phyloP scores from a whole-genome alignment of 2,888 invertebrate genomes.

The Eubasilissa splendida region DNA sequence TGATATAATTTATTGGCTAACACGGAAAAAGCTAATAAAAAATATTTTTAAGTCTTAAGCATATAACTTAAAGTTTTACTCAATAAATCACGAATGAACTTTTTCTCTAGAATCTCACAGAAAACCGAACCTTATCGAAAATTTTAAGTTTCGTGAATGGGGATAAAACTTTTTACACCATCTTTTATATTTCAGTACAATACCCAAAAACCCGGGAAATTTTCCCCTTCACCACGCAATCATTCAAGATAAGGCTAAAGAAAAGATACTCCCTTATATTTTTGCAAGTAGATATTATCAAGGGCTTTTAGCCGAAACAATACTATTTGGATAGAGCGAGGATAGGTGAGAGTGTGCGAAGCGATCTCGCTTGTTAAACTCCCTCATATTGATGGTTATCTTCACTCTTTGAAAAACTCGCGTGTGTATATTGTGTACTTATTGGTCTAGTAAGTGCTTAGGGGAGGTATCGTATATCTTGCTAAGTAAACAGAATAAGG shows the following conservation, averaged over 20 bases:
- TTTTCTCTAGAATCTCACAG: not conserved
- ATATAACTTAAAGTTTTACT: conserved; percentile 24
- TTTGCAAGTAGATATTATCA: conserved; percentile 48
- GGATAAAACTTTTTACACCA: conserved; percentile 23
- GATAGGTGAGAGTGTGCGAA: not conserved
- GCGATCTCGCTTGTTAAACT: not conserved
- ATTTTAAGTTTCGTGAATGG: conserved; percentile 27
- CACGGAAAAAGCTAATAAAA: not conserved
- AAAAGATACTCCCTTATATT: conserved; percentile 45
- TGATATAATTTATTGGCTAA: no score
- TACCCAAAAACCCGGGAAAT: conserved; percentile 3
- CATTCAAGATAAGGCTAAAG: conserved; percentile 35
- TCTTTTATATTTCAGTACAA: conserved; percentile 29
- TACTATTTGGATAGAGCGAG: conserved; percentile 17
- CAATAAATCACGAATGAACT: conserved; percentile 37
- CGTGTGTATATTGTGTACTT: conserved; percentile 5
- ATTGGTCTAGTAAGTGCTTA: conserved; percentile 23
- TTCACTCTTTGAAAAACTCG: conserved; percentile 29
- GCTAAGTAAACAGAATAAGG: conserved; percentile 29
- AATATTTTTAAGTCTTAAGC: conserved; percentile 3
- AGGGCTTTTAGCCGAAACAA: conserved; percentile 55
- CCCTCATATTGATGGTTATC: conserved; percentile 8
- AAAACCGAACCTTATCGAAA: conserved; percentile 18
- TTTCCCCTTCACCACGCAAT: conserved; percentile 16
- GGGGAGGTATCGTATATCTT: conserved; percentile 33